phyloP scores from a whole-genome alignment of 2,113 vertebrate species.

The Mirza zaza region DNA sequence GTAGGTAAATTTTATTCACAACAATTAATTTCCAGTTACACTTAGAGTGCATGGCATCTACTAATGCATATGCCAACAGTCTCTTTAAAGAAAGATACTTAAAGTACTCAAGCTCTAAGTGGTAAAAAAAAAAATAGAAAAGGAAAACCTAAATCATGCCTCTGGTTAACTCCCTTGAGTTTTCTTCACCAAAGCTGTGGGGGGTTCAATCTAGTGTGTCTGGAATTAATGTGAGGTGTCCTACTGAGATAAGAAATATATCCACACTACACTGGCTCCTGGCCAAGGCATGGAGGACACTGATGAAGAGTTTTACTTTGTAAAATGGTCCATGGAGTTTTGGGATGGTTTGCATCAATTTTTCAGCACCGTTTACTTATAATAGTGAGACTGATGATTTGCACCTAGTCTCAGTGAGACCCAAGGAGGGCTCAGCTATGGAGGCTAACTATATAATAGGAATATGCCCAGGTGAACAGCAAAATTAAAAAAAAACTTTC shows the following conservation, averaged over 20 bases:
- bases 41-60: neutral
- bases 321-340: neutral
- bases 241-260: neutral
- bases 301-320: neutral
- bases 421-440: neutral
- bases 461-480: neutral
- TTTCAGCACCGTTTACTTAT: neutral
- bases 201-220: neutral
- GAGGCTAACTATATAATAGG: neutral
- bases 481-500: neutral
- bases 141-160: neutral
- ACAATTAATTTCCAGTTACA: constrained; percentile 21
- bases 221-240: neutral
- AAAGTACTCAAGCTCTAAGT: neutral
- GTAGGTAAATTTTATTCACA: neutral
- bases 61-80: neutral
- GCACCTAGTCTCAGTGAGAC: neutral
- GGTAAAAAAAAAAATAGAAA: neutral
- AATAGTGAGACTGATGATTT: neutral
- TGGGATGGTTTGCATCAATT: neutral
- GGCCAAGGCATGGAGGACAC: neutral
- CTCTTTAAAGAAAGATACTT: neutral
- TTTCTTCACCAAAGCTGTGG: neutral
- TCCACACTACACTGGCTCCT: neutral
- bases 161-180: neutral